Evolutionary conservation across 2,797 vertebrate species (phyloP).

Genomic region (Oreonectes daqikongensis): DNA sequence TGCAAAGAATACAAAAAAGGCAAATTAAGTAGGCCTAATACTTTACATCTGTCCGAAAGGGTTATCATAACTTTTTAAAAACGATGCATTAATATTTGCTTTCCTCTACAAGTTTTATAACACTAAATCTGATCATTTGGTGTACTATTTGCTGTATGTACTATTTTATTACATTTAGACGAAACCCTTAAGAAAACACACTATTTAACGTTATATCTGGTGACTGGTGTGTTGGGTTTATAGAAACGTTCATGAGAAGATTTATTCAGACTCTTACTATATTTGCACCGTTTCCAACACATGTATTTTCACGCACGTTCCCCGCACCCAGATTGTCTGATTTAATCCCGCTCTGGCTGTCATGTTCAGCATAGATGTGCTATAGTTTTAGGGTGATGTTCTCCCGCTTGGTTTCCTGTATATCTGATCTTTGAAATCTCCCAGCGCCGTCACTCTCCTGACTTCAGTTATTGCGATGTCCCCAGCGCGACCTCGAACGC

Average conservation of each 20-base stretch:
- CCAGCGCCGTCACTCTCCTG: constrained; percentile 64
- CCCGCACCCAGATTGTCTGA: background rate
- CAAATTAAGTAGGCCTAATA: no score
- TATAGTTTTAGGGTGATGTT: constrained; percentile 70
- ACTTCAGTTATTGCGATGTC: constrained; percentile 72
- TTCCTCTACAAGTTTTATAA: no score
- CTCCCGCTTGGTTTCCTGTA: constrained; percentile 66
- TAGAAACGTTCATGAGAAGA: constrained; percentile 24
- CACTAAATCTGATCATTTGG: no score
- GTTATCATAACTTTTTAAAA: no score
- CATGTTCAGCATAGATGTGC: constrained; percentile 62
- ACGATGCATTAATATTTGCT: no score
- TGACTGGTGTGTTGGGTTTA: no score
- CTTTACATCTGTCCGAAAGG: no score
- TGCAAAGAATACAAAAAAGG: no score
- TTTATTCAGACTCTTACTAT: constrained; percentile 1
- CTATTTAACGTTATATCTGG: no score
- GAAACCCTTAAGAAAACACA: no score
- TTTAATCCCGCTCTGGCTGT: constrained; percentile 2
- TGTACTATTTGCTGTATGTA: no score
- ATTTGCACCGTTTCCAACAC: background rate
- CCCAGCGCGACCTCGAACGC: constrained; percentile 75
- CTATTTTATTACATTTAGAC: no score
- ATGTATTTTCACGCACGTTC: background rate
- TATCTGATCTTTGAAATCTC: constrained; percentile 65